phyloP scores from a whole-genome alignment of 2,888 invertebrate genomes.

The Nebria salina region DNA sequence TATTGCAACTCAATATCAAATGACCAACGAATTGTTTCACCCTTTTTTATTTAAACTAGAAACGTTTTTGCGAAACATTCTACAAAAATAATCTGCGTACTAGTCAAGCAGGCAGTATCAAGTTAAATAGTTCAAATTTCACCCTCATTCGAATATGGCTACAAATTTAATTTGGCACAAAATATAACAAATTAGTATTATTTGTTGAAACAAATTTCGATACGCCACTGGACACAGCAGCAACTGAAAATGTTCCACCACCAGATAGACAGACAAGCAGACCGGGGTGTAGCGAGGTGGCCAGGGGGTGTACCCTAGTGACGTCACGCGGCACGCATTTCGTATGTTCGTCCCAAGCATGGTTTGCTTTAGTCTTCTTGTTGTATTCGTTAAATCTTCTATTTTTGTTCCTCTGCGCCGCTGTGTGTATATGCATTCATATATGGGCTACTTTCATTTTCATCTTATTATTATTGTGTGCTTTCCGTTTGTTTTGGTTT shows the following conservation, averaged over 20 bases:
- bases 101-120: too few species aligned
- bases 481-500: slow-evolving; percentile 15
- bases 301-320: slow-evolving; percentile 21
- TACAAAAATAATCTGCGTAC: too few species aligned
- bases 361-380: slow-evolving; percentile 12
- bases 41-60: too few species aligned
- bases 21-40: too few species aligned
- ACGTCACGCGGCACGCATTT: slow-evolving; percentile 39
- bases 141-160: too few species aligned
- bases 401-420: slow-evolving; percentile 11
- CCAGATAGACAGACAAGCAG: background rate
- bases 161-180: too few species aligned
- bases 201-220: background rate
- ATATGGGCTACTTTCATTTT: slow-evolving; percentile 23
- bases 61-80: too few species aligned
- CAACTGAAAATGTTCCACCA: background rate
- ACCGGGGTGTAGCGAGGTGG: background rate
- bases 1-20: too few species aligned
- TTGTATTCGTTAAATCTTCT: background rate
- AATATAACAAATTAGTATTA: too few species aligned
- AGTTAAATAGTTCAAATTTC: too few species aligned
- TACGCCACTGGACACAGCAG: background rate
- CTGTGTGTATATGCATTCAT: slow-evolving; percentile 16
- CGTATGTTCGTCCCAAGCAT: slow-evolving; percentile 19
- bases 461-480: slow-evolving; percentile 28